These are phyloP conservation scores for Diorhabda sublineata DNA, from an alignment of 1,140 invertebrate genomes.

Conservation along the genomic window DNA sequence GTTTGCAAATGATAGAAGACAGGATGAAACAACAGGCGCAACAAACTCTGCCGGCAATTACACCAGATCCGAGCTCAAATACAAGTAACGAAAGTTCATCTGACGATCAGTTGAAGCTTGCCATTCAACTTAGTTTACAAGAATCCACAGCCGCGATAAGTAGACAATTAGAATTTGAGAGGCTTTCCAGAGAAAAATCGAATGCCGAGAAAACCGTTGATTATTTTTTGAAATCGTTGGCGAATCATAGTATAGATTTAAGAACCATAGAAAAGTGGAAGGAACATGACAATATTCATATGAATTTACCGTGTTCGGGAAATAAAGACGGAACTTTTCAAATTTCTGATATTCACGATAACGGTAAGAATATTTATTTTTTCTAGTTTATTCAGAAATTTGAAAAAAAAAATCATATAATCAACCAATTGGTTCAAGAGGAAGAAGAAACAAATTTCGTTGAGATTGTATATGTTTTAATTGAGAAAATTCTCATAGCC, in stretches of 20 bases:
- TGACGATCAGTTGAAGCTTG: conserved; percentile 51
- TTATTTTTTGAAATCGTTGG: conserved; percentile 54
- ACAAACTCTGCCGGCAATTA: conserved; percentile 27
- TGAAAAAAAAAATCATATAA: no score
- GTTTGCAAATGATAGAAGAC: conserved; percentile 64
- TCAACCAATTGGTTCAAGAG: no score
- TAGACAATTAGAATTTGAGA: conserved; percentile 26
- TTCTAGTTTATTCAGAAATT: no score
- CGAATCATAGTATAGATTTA: conserved; percentile 46
- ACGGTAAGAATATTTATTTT: conserved; percentile 27
- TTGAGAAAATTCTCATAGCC: no score
- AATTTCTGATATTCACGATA: conserved; percentile 54
- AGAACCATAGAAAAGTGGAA: conserved; percentile 35
- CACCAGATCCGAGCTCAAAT: conserved; percentile 43
- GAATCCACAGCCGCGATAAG: conserved; percentile 39
- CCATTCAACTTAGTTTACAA: conserved; percentile 51
- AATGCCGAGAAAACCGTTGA: conserved; percentile 53
- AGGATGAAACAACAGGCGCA: conserved; percentile 47
- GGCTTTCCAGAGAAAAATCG: conserved; percentile 41
- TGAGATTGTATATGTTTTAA: no score
- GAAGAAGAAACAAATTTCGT: no score
- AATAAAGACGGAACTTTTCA: conserved; percentile 53
- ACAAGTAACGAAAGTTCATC: conserved; percentile 36
- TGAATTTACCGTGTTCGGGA: conserved; percentile 42
- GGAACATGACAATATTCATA: conserved; percentile 37